Percentiles rank a stretch among this genome's conserved stretches.
phyloP scores from a whole-genome alignment of 2,797 vertebrate genomes.

The Pseudocheirus occidentalis region DNA sequence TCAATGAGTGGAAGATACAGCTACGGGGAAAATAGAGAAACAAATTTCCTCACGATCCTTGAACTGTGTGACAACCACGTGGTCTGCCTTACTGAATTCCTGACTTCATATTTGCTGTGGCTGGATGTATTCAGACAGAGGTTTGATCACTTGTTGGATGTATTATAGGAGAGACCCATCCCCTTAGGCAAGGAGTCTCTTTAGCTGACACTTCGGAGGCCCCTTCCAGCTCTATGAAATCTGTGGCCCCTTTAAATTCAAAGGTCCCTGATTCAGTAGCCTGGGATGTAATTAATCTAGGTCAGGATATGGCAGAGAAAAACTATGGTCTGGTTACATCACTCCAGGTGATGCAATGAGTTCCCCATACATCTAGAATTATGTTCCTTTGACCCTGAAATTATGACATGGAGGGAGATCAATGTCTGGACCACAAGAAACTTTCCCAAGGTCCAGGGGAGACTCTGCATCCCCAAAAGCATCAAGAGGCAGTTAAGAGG shows the following conservation, averaged over 20 bases:
- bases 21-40: background rate
- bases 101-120: background rate
- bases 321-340: background rate
- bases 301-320: background rate
- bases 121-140: background rate
- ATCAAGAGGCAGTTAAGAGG: background rate
- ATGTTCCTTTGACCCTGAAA: background rate
- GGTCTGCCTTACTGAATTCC: background rate
- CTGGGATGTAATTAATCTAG: background rate
- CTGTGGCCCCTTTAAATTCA: background rate
- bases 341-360: background rate
- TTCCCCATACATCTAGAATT: constrained; percentile 16
- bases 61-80: background rate
- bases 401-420: constrained; percentile 8
- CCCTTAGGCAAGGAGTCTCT: background rate
- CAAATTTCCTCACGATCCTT: background rate
- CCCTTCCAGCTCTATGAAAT: background rate
- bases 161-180: background rate
- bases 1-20: background rate
- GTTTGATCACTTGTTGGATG: background rate
- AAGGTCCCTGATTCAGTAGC: background rate
- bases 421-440: background rate
- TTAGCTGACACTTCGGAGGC: background rate
- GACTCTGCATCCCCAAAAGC: background rate
- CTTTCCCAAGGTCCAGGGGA: background rate